Evolutionary conservation across 2,888 invertebrate genomes (phyloP).

Genomic region (Choristoneura rosaceana): DNA sequence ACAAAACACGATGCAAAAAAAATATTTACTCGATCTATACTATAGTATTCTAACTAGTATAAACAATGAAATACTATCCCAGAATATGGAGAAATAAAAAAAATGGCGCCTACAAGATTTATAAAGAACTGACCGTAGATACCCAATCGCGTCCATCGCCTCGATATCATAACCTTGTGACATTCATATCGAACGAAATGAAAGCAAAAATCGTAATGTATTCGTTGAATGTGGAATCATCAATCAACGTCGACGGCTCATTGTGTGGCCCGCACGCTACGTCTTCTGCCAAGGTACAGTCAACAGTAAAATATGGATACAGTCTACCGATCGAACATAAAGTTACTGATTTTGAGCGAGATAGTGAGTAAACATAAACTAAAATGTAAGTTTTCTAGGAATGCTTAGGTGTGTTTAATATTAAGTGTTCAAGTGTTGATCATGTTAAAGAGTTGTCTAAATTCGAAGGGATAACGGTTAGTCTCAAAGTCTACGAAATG

Average conservation of each 20-base stretch:
- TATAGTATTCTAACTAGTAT: too few species aligned
- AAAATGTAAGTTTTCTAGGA: too few species aligned
- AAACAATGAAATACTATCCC: too few species aligned
- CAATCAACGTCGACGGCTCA: slow-evolving; percentile 82
- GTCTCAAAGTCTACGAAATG: too few species aligned
- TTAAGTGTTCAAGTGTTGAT: too few species aligned
- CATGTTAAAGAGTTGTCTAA: too few species aligned
- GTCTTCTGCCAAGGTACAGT: slow-evolving; percentile 47
- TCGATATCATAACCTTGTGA: slow-evolving; percentile 85
- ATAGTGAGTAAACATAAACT: too few species aligned
- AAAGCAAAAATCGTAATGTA: slow-evolving; percentile 86
- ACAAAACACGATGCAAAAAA: too few species aligned
- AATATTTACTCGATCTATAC: too few species aligned
- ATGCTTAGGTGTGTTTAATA: too few species aligned
- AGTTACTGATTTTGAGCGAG: too few species aligned
- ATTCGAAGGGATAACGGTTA: too few species aligned
- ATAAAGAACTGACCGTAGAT: slow-evolving; percentile 7
- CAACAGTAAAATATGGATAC: slow-evolving; percentile 20
- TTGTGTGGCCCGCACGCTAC: slow-evolving; percentile 84
- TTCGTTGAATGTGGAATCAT: slow-evolving; percentile 82
- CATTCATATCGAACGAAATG: slow-evolving; percentile 81
- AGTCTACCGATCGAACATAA: slow-evolving; percentile 5
- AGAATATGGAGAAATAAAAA: neutral
- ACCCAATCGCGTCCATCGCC: slow-evolving; percentile 51
- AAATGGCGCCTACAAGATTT: slow-evolving; percentile 32